Conservation (phyloP, 2,113 vertebrate species). For the Psammodynastes pulverulentus region DNA sequence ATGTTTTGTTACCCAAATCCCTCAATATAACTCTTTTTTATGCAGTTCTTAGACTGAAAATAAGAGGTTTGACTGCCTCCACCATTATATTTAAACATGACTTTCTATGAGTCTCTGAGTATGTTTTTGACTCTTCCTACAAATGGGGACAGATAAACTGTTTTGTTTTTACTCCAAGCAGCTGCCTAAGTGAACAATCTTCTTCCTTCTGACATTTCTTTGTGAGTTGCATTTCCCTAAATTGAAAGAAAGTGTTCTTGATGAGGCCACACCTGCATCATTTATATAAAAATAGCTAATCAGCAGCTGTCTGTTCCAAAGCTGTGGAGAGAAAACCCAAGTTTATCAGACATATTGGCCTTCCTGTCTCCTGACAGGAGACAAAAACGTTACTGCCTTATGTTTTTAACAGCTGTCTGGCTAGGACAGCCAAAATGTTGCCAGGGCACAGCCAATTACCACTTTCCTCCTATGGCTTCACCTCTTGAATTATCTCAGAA, state of each 20-base stretch:
- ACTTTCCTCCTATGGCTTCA: neutral
- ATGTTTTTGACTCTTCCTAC: neutral
- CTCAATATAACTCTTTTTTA: neutral
- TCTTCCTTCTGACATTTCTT: neutral
- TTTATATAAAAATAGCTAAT: constrained; percentile 10
- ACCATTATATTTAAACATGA: neutral
- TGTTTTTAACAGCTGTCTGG: neutral
- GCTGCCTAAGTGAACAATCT: neutral
- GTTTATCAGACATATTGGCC: neutral
- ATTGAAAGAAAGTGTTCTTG: neutral
- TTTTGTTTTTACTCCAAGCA: neutral
- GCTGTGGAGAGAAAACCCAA: neutral
- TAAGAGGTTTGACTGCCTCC: neutral
- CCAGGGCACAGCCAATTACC: neutral
- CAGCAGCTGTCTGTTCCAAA: neutral
- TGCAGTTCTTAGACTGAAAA: neutral
- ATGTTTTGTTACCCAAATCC: neutral
- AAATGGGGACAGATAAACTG: neutral
- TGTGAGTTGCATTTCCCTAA: neutral
- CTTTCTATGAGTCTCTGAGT: neutral
- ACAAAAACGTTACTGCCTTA: neutral
- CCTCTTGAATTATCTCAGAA: neutral
- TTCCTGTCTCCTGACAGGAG: neutral
- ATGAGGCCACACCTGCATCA: constrained; percentile 2
- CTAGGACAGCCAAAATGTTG: neutral